A percentile compares a stretch with the other conserved stretches of the same genome.
Evolutionary conservation across 1,140 invertebrate species (phyloP).

Genomic region (Drosophila ercepeae): DNA sequence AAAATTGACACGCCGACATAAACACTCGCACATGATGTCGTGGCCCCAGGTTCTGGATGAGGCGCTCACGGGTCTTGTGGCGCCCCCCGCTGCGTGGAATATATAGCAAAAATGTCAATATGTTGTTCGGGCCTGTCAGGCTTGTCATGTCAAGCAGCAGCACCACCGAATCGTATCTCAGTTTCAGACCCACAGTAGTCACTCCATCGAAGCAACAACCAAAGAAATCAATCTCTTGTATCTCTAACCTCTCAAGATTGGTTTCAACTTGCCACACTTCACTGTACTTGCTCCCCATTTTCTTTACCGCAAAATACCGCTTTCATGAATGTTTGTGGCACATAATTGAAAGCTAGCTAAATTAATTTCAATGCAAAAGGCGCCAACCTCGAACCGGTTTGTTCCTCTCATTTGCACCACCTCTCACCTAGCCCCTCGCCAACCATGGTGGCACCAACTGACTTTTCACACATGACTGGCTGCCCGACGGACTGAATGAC

Average conservation of each 20-base stretch:
- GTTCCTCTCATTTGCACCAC: neutral
- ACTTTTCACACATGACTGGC: constrained; percentile 72
- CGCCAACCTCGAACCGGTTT: constrained; percentile 55
- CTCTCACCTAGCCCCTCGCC: neutral
- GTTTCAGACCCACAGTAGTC: constrained; percentile 37
- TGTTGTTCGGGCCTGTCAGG: constrained; percentile 77
- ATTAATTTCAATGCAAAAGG: constrained; percentile 80
- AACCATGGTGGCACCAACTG: constrained; percentile 48
- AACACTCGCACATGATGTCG: constrained; percentile 74
- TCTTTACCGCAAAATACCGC: constrained; percentile 11
- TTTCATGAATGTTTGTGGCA: constrained; percentile 79
- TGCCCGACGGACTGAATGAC: constrained; percentile 37
- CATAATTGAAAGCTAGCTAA: constrained; percentile 82
- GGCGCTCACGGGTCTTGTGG: constrained; percentile 25
- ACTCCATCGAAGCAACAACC: neutral
- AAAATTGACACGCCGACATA: constrained; percentile 80
- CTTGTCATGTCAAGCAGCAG: constrained; percentile 73
- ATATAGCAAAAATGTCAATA: constrained; percentile 82
- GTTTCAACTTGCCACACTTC: too few species aligned
- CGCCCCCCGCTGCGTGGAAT: constrained; percentile 67
- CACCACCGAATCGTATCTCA: constrained; percentile 70
- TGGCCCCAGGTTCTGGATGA: constrained; percentile 28
- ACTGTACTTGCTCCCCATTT: constrained; percentile 30
- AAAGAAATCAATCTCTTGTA: too few species aligned
- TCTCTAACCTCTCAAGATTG: too few species aligned